A percentile compares a stretch with the other conserved stretches of the same genome.
Evolutionary conservation across 1,140 invertebrate species (phyloP).

Genomic region (Sycophaga agraensis): DNA sequence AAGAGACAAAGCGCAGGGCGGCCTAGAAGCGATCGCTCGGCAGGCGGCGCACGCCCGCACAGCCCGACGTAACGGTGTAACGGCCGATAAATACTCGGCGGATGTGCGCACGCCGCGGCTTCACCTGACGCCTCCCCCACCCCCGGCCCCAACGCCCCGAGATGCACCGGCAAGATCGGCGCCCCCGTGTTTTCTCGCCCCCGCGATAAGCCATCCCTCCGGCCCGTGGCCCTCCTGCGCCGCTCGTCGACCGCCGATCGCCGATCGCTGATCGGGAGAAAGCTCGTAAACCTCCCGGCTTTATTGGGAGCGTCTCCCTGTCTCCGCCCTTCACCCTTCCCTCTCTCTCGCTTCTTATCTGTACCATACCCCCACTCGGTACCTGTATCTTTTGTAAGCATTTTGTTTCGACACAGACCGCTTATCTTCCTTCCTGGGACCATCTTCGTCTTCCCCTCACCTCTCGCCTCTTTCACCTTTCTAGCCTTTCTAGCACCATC

Average conservation of each 20-base stretch:
- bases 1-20: too few relatives aligned
- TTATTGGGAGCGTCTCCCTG: neutral
- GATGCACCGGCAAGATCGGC: too few relatives aligned
- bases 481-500: too few relatives aligned
- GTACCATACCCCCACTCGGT: too few relatives aligned
- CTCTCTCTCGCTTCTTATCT: too few relatives aligned
- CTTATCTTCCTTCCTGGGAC: neutral
- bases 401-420: conserved; percentile 19
- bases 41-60: neutral
- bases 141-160: neutral
- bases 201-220: too few relatives aligned
- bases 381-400: neutral
- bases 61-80: conserved; percentile 13
- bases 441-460: neutral
- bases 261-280: too few relatives aligned
- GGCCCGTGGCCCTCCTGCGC: too few relatives aligned
- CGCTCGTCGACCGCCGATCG: too few relatives aligned
- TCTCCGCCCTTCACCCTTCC: too few relatives aligned
- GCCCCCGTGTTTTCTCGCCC: too few relatives aligned
- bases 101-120: neutral
- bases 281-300: conserved; percentile 8
- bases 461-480: neutral
- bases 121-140: neutral
- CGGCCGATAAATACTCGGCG: conserved; percentile 7
- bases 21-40: too few relatives aligned